Base-by-base conservation (phyloP, 92 coral and sea anemone genomes). In the Isaurus tuberculatus region DNA sequence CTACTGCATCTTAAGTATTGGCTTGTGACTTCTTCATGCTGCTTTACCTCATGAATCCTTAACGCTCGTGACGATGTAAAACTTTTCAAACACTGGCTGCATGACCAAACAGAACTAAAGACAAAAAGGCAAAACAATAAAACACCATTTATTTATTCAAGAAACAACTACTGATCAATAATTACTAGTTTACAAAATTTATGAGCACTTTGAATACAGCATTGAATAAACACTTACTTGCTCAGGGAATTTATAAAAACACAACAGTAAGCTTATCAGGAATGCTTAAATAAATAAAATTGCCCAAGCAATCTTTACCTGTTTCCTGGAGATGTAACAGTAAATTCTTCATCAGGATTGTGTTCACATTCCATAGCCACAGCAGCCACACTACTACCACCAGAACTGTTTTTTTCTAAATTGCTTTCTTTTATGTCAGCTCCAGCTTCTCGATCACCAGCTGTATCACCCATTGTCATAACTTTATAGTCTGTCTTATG, bases 41-140 rank as follows among this genome's bases (percentile, higher is more conserved):
- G 94, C 58, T 93, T 93, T 15, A 93, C 94, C 65, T 93, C 94
- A 53, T 93, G 97, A 46, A 91, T 91, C 89, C 91, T 91, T 74
- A 93, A 92, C 2, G 97, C 97, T 66, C 97, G 89, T 10, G 94
- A 93, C 11, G 97, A 91, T 29, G 83, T 91, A 84, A 93, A 93
- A 60, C 85, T 87, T 83, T 93, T 93, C 74, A 79, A 85, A 70
- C 97, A 93, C 67, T 91, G 92, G 17, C 86, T 57, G 84, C 97
- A 93, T 49, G 92, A 83, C 97, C 97, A 93, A 88, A 91, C 85
- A 30, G 78, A 72, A 26, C 84, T 89, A 68, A 15, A 1, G 86
- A 31, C 25, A 46, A 2, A 84, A 86, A 37, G 74, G 34, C 37
- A 65, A 19, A 37, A 65, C 16, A 65, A 19, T 55, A 28, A 2